A percentile compares a stretch with the other conserved stretches of the same genome.
Conservation (phyloP, 2,888 invertebrate species). For the Oscheius onirici region DNA sequence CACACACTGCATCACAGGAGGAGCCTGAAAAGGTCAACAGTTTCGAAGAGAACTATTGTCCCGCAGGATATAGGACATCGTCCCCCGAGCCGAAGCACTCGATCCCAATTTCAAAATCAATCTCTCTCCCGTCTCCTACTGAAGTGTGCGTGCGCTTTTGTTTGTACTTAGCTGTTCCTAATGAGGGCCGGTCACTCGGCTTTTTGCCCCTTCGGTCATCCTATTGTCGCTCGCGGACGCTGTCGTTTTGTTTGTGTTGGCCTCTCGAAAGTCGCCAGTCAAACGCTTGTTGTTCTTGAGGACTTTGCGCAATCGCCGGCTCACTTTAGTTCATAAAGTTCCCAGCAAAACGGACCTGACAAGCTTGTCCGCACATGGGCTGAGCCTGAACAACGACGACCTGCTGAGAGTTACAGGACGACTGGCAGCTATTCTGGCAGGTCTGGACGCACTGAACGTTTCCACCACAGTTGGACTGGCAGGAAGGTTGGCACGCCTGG, state of each 20-base stretch:
- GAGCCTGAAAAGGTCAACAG: constrained; percentile 49
- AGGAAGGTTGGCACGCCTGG: constrained; percentile 52
- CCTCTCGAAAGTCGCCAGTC: constrained; percentile 32
- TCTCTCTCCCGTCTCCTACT: constrained; percentile 8
- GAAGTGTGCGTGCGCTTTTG: constrained; percentile 29
- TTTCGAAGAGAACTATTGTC: background rate
- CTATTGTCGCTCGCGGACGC: constrained; percentile 29
- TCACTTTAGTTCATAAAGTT: constrained; percentile 13
- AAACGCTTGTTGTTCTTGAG: constrained; percentile 31
- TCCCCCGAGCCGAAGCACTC: too few relatives aligned
- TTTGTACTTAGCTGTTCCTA: constrained; percentile 33
- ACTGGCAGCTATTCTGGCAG: constrained; percentile 54
- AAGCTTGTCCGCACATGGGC: constrained; percentile 58
- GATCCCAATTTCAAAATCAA: background rate
- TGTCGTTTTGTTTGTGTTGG: constrained; percentile 31
- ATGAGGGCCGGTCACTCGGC: constrained; percentile 28
- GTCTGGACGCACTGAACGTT: constrained; percentile 54
- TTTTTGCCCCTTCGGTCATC: constrained; percentile 29
- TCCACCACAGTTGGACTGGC: constrained; percentile 53
- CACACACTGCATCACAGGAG: constrained; percentile 57
- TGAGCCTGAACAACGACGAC: constrained; percentile 57
- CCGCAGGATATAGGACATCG: too few relatives aligned
- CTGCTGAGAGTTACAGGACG: constrained; percentile 55
- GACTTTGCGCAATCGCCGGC: constrained; percentile 26
- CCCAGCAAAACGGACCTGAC: constrained; percentile 50